phyloP scores from a whole-genome alignment of 2,113 vertebrate genomes.

The Felis chaus region DNA sequence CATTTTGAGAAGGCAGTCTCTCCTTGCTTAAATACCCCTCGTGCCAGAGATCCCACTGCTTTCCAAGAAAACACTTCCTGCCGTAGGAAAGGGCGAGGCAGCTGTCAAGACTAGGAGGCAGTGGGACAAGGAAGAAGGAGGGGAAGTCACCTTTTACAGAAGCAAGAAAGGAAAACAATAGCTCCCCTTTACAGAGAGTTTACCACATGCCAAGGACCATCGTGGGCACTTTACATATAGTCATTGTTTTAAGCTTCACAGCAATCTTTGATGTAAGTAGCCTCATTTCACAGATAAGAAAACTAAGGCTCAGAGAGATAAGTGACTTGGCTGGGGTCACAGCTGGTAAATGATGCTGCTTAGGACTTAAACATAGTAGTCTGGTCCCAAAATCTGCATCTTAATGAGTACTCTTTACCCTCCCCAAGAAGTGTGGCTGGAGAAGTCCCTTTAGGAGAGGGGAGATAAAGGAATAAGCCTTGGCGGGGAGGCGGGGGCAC shows the following conservation, averaged over 20 bases:
- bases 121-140: too few species aligned
- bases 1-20: not conserved
- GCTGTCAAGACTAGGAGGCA: not conserved
- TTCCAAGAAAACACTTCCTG: not conserved
- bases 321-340: not conserved
- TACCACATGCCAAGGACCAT: rapidly evolving
- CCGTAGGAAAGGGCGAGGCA: not conserved
- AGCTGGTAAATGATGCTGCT: not conserved
- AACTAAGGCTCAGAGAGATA: not conserved
- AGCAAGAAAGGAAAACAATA: not conserved
- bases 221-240: too few species aligned
- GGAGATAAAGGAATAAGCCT: not conserved
- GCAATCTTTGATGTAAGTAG: not conserved
- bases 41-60: not conserved
- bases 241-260: not conserved
- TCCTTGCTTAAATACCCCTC: not conserved
- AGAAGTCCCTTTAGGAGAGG: not conserved
- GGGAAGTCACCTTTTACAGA: not conserved
- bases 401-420: too few species aligned
- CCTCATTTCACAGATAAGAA: not conserved
- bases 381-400: not conserved
- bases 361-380: not conserved
- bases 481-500: rapidly evolving
- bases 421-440: not conserved
- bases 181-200: not conserved